Percentiles rank a stretch among this genome's conserved stretches.
phyloP scores from a whole-genome alignment of 2,797 vertebrate species.

The Phrynocephalus guinanensis region DNA sequence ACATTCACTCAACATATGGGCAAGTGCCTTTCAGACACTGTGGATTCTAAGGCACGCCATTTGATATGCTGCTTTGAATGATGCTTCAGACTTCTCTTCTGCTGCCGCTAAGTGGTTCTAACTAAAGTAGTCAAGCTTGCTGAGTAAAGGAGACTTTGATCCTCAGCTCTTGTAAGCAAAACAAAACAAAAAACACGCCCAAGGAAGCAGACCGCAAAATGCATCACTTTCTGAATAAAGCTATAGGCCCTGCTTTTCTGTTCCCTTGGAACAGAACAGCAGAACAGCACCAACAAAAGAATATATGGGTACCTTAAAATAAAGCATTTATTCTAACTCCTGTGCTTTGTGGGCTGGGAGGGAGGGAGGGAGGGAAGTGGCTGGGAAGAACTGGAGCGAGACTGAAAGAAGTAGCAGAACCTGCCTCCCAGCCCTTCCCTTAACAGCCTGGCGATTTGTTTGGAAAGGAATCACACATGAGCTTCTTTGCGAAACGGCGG shows the following conservation, averaged over 20 bases:
- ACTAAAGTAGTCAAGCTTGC: neutral
- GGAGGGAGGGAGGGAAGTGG: too few relatives aligned
- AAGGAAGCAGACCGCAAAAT: neutral
- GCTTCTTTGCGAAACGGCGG: neutral
- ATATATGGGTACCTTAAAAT: neutral
- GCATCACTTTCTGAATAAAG: neutral
- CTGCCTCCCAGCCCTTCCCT: neutral
- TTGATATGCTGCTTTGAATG: neutral
- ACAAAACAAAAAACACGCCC: neutral
- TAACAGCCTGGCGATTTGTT: neutral
- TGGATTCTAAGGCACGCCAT: neutral
- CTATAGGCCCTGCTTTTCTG: neutral
- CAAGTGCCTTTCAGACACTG: neutral
- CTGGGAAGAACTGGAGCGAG: neutral
- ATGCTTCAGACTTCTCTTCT: neutral
- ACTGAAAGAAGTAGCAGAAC: neutral
- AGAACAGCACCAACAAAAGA: neutral
- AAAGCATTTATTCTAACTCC: neutral
- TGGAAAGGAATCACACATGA: neutral
- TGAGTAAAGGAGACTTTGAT: neutral
- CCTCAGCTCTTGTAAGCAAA: neutral
- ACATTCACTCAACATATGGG: neutral
- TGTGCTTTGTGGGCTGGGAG: neutral
- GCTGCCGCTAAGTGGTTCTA: neutral
- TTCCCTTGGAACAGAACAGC: neutral